Evolutionary conservation across 2,113 vertebrate genomes (phyloP).

Genomic region (Oxygymnocypris stewartii): DNA sequence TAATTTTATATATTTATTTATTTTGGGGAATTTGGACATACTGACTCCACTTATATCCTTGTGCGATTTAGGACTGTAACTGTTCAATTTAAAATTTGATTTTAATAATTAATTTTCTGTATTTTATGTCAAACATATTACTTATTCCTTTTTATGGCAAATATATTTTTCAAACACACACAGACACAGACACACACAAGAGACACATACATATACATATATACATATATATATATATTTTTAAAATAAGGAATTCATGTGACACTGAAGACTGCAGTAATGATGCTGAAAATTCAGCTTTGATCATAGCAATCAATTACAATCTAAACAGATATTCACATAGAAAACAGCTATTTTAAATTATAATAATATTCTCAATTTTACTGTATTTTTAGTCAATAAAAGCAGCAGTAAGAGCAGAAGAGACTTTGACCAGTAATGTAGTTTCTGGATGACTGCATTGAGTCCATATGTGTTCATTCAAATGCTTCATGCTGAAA

Average conservation of each 20-base stretch:
- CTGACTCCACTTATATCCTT: not conserved
- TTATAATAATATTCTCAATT: not conserved
- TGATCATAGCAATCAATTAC: not conserved
- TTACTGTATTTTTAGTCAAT: not conserved
- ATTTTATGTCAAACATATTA: too few relatives aligned
- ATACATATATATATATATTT: too few relatives aligned
- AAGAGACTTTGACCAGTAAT: not conserved
- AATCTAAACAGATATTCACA: not conserved
- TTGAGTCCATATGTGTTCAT: not conserved
- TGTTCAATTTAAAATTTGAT: not conserved
- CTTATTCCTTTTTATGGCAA: too few relatives aligned
- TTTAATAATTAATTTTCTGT: too few relatives aligned
- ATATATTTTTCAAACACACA: too few relatives aligned
- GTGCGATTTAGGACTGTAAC: slow-evolving; percentile 6
- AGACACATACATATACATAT: too few relatives aligned
- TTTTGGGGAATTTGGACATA: not conserved
- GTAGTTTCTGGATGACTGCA: not conserved
- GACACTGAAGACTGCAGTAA: not conserved
- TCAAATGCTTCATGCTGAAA: not conserved
- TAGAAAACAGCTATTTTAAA: not conserved
- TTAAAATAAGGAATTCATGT: not conserved
- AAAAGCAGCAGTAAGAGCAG: not conserved
- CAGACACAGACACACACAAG: too few relatives aligned
- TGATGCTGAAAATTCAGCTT: not conserved
- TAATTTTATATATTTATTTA: too few relatives aligned